A percentile compares a stretch with the other conserved stretches of the same genome.
Evolutionary conservation across 2,797 vertebrate genomes (phyloP).

Genomic region (Diceros bicornis): DNA sequence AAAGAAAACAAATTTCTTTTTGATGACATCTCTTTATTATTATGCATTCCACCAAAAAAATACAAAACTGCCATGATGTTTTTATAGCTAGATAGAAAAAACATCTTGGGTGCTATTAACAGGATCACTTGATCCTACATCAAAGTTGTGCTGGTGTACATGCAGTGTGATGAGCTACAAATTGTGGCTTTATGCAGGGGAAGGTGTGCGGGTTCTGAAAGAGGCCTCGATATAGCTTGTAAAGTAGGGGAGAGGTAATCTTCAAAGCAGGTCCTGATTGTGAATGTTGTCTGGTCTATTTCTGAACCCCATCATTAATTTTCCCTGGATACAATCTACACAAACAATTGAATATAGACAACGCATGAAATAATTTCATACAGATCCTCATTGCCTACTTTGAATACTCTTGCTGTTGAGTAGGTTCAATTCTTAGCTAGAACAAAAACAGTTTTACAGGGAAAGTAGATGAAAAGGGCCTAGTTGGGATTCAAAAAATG

Average conservation of each 20-base stretch:
- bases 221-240: slow-evolving; percentile 74
- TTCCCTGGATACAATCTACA: background rate
- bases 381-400: background rate
- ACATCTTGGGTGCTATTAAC: slow-evolving; percentile 81
- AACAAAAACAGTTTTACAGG: background rate
- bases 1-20: background rate
- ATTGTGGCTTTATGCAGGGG: slow-evolving; percentile 52
- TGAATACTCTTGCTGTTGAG: background rate
- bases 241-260: slow-evolving; percentile 75
- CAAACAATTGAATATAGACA: background rate
- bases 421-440: background rate
- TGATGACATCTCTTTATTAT: slow-evolving; percentile 60
- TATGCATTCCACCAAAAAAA: slow-evolving; percentile 58
- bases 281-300: slow-evolving; percentile 43
- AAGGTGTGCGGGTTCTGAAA: slow-evolving; percentile 71
- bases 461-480: background rate
- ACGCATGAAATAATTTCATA: slow-evolving; percentile 33
- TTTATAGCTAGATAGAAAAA: slow-evolving; percentile 83
- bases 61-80: slow-evolving; percentile 71
- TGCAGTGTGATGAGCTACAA: slow-evolving; percentile 75
- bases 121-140: slow-evolving; percentile 78
- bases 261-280: slow-evolving; percentile 67
- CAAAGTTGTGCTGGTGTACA: slow-evolving; percentile 69
- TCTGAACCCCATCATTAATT: slow-evolving; percentile 67
- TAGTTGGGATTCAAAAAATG: background rate